phyloP scores from a whole-genome alignment of 1,140 invertebrate species.

The Drosophila nebulosa region DNA sequence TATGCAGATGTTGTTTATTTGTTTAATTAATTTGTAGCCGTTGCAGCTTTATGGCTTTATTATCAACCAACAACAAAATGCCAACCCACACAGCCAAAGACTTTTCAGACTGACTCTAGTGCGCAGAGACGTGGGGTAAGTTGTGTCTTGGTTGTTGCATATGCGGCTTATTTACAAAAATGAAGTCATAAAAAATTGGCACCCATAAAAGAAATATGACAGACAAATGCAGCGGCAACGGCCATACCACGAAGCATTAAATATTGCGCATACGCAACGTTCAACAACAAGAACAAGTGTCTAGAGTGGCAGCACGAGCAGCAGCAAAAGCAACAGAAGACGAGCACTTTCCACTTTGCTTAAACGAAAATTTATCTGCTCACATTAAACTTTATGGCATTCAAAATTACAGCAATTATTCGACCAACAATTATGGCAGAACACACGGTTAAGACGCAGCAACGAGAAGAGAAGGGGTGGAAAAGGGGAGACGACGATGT shows the following conservation, averaged over 20 bases:
- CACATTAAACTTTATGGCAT: conserved; percentile 71
- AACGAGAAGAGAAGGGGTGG: neutral
- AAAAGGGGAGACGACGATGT: conserved; percentile 10
- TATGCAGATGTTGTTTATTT: conserved; percentile 46
- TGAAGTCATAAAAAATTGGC: conserved; percentile 68
- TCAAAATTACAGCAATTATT: conserved; percentile 76
- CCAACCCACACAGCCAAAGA: conserved; percentile 43
- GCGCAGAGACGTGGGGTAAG: neutral
- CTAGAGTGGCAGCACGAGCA: conserved; percentile 1
- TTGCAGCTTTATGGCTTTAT: conserved; percentile 53
- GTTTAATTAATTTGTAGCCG: conserved; percentile 72
- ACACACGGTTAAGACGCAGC: neutral
- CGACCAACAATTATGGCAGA: conserved; percentile 66
- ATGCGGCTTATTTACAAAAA: conserved; percentile 56
- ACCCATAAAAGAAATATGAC: conserved; percentile 51
- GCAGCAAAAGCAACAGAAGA: neutral
- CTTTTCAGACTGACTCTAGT: conserved; percentile 7
- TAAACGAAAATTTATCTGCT: conserved; percentile 75
- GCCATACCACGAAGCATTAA: conserved; percentile 39
- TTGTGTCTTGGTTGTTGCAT: conserved; percentile 31
- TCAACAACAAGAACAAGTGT: neutral
- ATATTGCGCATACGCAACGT: conserved; percentile 70
- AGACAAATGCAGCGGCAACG: conserved; percentile 31
- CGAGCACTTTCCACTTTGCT: conserved; percentile 45
- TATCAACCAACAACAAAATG: conserved; percentile 6